These are phyloP conservation scores for chimpanzee (Pan troglodytes) DNA, from an alignment of 2,113 vertebrate genomes.

Conservation along the genomic window NHGRI_mPanTro3-v2.1_pri NC_072410.2:58335001-58335500, in stretches of 20 bases:
- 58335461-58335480: neutral
- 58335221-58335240: neutral
- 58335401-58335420: neutral
- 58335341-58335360: slow-evolving; percentile 15
- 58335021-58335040: neutral
- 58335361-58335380: neutral
- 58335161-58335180: neutral
- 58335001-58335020: neutral
- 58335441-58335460: neutral
- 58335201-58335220: neutral
- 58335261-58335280: neutral
- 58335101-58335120: neutral
- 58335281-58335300: neutral
- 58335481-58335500: slow-evolving; percentile 17
- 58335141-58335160: neutral
- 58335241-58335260: neutral
- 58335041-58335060: too few species aligned
- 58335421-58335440: neutral
- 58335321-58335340: neutral
- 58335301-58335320: neutral
- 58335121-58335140: neutral
- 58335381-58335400: neutral
- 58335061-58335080: neutral
- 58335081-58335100: neutral
- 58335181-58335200: slow-evolving; percentile 7